phyloP scores from a whole-genome alignment of 2,797 vertebrate genomes.

The Aselliscus stoliczkanus region DNA sequence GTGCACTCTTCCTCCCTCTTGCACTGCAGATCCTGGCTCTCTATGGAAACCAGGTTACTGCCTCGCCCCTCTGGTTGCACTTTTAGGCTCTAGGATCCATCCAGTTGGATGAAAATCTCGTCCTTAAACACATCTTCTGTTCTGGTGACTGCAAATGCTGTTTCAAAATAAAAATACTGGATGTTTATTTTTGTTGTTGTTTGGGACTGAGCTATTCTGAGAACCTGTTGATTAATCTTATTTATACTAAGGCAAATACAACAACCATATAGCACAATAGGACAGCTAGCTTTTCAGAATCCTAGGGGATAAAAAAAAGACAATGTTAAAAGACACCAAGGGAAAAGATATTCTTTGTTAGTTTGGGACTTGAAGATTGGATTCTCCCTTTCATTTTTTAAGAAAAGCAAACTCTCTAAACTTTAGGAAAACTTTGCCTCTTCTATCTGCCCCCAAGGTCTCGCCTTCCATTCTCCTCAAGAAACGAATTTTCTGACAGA shows the following conservation, averaged over 20 bases:
- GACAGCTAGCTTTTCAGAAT: background rate
- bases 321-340: background rate
- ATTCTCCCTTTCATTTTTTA: background rate
- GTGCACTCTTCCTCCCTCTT: background rate
- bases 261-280: background rate
- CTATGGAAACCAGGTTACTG: background rate
- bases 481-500: slow-evolving; percentile 24
- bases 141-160: background rate
- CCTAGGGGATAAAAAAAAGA: background rate
- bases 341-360: background rate
- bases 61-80: background rate
- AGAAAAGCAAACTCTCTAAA: background rate
- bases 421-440: background rate
- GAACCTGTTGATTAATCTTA: background rate
- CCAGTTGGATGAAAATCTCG: background rate
- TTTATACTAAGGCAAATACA: background rate
- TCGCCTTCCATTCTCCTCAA: background rate
- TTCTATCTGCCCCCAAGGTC: background rate
- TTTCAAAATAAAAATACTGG: background rate
- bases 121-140: background rate
- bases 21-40: background rate
- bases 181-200: background rate
- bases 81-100: background rate
- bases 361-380: slow-evolving; percentile 3
- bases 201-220: background rate